A percentile compares a stretch with the other conserved stretches of the same genome.
Conservation (phyloP, 1,140 invertebrate species). For the Hermatobates lingyangjiaoensis region DNA sequence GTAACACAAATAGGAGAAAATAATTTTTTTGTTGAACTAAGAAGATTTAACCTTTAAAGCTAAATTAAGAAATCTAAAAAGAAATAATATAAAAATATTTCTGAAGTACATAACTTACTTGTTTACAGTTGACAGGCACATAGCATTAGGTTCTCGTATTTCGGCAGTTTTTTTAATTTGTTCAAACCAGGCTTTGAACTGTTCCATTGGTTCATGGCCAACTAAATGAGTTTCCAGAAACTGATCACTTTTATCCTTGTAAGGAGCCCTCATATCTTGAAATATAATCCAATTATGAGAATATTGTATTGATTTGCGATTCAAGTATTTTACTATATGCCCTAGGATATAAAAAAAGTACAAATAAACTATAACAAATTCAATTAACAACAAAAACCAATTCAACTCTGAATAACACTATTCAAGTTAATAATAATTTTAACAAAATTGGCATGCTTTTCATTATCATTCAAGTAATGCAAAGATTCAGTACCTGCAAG, state of each 20-base stretch:
- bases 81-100: too few species aligned
- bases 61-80: too few species aligned
- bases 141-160: constrained; percentile 6
- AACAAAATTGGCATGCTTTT: not conserved
- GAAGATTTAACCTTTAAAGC: too few species aligned
- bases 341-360: not conserved
- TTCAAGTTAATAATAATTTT: not conserved
- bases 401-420: not conserved
- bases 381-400: not conserved
- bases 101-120: constrained; percentile 7
- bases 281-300: not conserved
- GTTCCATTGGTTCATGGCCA: constrained; percentile 2
- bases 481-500: not conserved
- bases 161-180: constrained; percentile 1
- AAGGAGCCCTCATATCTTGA: constrained; percentile 6
- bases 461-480: not conserved
- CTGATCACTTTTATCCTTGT: not conserved
- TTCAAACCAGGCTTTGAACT: constrained; percentile 7
- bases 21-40: too few species aligned
- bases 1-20: too few species aligned
- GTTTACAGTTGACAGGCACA: constrained; percentile 5
- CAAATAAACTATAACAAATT: not conserved
- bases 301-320: not conserved
- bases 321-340: not conserved
- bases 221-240: constrained; percentile 3